Evolutionary conservation across 1,140 invertebrate species (phyloP).

Genomic region (Chelonus insularis): DNA sequence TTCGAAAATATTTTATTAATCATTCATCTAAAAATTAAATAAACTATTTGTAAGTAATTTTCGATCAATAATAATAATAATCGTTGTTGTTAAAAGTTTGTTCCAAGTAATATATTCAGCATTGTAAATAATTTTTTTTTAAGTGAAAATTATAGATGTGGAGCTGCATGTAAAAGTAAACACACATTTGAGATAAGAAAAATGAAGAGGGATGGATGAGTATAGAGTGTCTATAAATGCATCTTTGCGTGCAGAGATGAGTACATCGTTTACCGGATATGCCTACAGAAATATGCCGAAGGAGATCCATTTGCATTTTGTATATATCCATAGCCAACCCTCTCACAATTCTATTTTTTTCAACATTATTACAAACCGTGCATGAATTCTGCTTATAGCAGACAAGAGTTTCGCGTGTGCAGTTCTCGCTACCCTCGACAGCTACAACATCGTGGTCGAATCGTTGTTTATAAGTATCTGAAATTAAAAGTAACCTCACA

Average conservation of each 20-base stretch:
- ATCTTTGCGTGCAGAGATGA: slow-evolving; percentile 16
- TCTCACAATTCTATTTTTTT: not conserved
- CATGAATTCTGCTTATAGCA: not conserved
- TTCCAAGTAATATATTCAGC: too few relatives aligned
- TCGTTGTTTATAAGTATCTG: slow-evolving; percentile 17
- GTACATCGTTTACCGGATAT: slow-evolving; percentile 23
- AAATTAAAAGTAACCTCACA: slow-evolving; percentile 7
- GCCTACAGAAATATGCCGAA: slow-evolving; percentile 6
- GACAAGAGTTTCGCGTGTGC: not conserved
- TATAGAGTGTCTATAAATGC: not conserved
- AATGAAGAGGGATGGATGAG: slow-evolving; percentile 8
- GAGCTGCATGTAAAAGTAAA: not conserved
- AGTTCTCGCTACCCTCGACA: slow-evolving; percentile 19
- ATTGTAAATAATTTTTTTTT: too few relatives aligned
- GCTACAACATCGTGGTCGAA: slow-evolving; percentile 9
- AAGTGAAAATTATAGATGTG: not conserved
- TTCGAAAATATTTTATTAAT: too few relatives aligned
- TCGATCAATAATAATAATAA: too few relatives aligned
- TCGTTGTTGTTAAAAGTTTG: too few relatives aligned
- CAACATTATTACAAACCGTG: slow-evolving; percentile 15
- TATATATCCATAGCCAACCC: slow-evolving; percentile 3
- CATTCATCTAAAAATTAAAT: too few relatives aligned
- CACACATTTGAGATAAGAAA: not conserved
- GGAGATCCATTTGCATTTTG: slow-evolving; percentile 25
- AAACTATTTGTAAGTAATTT: too few relatives aligned